These are phyloP conservation scores for Drosophila quadrilineata DNA, from an alignment of 1,140 invertebrate species.

Conservation along the genomic window DNA sequence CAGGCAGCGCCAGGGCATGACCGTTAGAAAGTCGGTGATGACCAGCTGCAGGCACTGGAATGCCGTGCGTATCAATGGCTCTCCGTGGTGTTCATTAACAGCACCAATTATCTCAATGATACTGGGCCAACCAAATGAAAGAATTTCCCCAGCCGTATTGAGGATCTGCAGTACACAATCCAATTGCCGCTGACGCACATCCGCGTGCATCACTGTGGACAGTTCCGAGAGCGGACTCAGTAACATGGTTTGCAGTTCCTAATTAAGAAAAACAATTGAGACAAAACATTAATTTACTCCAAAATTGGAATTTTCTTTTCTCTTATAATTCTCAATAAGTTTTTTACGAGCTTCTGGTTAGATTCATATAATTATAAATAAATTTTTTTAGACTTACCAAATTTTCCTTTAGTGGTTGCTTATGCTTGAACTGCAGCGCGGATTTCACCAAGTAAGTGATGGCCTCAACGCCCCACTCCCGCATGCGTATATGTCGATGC, in stretches of 20 bases:
- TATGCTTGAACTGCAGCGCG: constrained; percentile 93
- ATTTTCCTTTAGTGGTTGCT: constrained; percentile 91
- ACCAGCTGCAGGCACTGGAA: constrained; percentile 98
- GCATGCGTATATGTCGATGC: constrained; percentile 96
- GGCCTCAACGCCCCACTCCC: constrained; percentile 98
- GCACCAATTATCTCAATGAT: constrained; percentile 97
- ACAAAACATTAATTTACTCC: no score
- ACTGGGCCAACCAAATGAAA: constrained; percentile 96
- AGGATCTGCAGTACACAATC: constrained; percentile 96
- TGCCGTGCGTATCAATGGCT: constrained; percentile 94
- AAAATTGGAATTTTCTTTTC: no score
- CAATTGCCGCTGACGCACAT: constrained; percentile 96
- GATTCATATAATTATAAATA: no score
- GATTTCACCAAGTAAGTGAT: constrained; percentile 96
- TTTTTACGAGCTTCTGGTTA: no score
- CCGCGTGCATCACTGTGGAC: constrained; percentile 92
- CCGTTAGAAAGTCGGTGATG: constrained; percentile 96
- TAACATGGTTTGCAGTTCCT: constrained; percentile 93
- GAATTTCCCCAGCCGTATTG: constrained; percentile 94
- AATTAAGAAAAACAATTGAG: neutral
- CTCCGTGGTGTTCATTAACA: constrained; percentile 95
- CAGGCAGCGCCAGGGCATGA: constrained; percentile 93
- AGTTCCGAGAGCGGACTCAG: constrained; percentile 94
- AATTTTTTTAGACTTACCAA: no score
- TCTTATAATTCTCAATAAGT: no score